Base-by-base conservation (phyloP, 1,140 invertebrate genomes). In the Zaprionus kolodkinae region DNA sequence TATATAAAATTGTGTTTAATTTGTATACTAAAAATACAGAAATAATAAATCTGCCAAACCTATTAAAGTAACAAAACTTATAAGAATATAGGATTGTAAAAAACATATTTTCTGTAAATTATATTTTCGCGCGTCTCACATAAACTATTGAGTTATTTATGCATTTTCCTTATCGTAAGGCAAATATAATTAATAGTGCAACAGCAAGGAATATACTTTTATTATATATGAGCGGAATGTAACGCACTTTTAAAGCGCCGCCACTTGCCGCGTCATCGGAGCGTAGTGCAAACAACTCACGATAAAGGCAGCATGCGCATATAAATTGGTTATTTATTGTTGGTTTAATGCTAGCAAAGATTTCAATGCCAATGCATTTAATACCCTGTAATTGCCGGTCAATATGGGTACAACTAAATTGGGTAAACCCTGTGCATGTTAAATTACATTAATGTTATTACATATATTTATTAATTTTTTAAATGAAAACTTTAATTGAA, bases 281-380 rank as follows among this genome's bases (percentile, higher is more conserved):
- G 9, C 45, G 45, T 25, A 17, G 9, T 11, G 17, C 45, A 43
- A 70, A 43, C 50, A 64, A 77, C 67, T 66, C 71, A 64, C 79
- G 72, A 88, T 71, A 83, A 87, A 88, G 79, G 79, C 76, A 87
- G 86, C n/a, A 83, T 79, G 76, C 61, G 84, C 84, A 88, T 87
- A 88, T 88, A 88, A 87, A 87, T 87, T 87, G 83, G 77, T 75
- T 88, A 87, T 87, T 87, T 87, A 87, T 88, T 83, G 84, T 80
- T 76, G 68, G 57, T 69, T 78, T 78, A 78, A 73, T 64, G 50
- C 54, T 63, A 13, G 30, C 30, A 43, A 76, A 79, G 63, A 66
- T 45, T 71, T 76, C 76, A 66, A 75, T 76, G 43, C 33, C 76
- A 78, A 48, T 38, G 68, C 68, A 48, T 75, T 65, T 17, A 6